Evolutionary conservation across 2,797 vertebrate species (phyloP).

Genomic region (Platyrinchus mystaceus): DNA sequence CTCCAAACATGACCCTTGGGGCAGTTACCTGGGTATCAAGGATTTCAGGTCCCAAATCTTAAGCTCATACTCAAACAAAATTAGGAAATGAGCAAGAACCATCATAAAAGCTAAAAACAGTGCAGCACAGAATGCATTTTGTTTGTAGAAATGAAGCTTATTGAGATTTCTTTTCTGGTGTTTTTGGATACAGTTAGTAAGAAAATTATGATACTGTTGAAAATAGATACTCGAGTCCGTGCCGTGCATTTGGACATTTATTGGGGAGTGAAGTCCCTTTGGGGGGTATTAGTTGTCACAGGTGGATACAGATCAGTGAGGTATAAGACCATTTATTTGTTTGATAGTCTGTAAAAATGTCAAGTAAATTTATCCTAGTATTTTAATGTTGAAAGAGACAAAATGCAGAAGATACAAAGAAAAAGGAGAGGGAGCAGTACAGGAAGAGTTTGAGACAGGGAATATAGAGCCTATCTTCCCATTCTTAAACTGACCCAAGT

Average conservation of each 20-base stretch:
- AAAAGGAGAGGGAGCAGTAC: background rate
- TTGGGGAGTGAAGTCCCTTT: background rate
- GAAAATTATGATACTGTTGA: background rate
- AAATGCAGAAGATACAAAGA: background rate
- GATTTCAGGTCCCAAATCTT: background rate
- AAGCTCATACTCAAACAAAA: background rate
- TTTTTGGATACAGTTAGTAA: background rate
- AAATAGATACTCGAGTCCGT: background rate
- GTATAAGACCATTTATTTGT: constrained; percentile 20
- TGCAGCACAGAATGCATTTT: background rate
- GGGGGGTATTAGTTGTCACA: constrained; percentile 19
- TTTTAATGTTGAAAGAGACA: background rate
- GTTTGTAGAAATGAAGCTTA: background rate
- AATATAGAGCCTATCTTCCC: background rate
- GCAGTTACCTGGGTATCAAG: background rate
- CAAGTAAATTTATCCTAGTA: background rate
- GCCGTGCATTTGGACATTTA: background rate
- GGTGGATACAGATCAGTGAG: constrained; percentile 22
- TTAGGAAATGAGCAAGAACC: background rate
- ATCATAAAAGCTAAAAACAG: background rate
- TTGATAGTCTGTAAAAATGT: background rate
- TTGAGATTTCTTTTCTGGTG: background rate
- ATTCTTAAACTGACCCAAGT: background rate
- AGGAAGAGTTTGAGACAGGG: background rate
- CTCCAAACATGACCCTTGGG: background rate